Percentiles rank a stretch among this genome's conserved stretches.
These are phyloP conservation scores for Thera obeliscata DNA, from an alignment of 2,888 invertebrate genomes.

Conservation along the genomic window DNA sequence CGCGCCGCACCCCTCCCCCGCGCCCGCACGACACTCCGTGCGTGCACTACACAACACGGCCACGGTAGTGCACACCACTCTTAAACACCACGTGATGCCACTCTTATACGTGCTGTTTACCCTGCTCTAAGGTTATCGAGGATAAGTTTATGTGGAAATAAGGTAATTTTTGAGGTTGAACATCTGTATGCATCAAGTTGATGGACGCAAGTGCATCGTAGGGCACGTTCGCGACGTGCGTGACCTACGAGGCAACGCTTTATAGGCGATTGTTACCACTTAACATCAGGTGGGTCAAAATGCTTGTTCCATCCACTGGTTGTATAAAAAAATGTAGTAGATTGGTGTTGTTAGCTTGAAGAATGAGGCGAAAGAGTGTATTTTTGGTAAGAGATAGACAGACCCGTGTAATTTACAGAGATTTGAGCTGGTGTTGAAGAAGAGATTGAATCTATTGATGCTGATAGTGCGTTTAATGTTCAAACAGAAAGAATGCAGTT, in stretches of 20 bases:
- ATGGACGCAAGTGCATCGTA: no score
- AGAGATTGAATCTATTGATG: conserved; percentile 15
- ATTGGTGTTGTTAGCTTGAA: background rate
- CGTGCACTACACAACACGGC: conserved; percentile 58
- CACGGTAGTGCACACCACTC: background rate
- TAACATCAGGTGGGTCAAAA: no score
- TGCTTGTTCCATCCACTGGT: no score
- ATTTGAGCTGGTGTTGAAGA: background rate
- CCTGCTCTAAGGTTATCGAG: conserved; percentile 1
- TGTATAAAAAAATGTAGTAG: background rate
- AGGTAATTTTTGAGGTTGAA: background rate
- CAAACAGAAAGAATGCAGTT: no score
- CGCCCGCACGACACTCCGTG: conserved; percentile 68
- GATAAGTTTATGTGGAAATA: background rate
- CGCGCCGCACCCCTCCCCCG: conserved; percentile 59
- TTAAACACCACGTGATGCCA: background rate
- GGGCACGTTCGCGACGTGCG: no score
- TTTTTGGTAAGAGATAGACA: conserved; percentile 8
- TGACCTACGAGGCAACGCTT: no score
- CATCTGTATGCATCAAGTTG: no score
- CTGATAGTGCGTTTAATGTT: background rate
- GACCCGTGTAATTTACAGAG: background rate
- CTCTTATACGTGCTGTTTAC: background rate
- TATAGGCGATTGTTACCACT: no score
- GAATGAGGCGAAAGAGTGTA: background rate